Percentiles rank a stretch among this genome's conserved stretches.
Conservation (phyloP, 2,888 invertebrate species). For the Drosophila longiperda region DNA sequence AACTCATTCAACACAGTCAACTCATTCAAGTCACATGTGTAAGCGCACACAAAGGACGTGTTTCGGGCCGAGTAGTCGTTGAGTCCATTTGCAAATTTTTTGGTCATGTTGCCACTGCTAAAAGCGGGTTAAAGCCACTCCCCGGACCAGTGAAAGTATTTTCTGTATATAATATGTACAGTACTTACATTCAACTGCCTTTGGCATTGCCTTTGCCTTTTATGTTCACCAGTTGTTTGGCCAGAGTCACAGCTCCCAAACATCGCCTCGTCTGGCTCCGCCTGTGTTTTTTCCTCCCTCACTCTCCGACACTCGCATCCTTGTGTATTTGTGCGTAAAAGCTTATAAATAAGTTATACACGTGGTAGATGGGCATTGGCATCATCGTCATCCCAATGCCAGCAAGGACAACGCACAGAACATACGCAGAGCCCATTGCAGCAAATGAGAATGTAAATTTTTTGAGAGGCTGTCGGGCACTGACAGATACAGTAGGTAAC, state of each 20-base stretch:
- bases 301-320: constrained; percentile 29
- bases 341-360: constrained; percentile 80
- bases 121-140: constrained; percentile 74
- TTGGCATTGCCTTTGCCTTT: constrained; percentile 50
- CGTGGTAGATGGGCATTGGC: constrained; percentile 51
- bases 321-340: constrained; percentile 76
- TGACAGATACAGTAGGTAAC: neutral
- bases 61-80: constrained; percentile 56
- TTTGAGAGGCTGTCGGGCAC: neutral
- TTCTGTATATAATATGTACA: constrained; percentile 44
- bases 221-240: constrained; percentile 44
- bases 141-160: constrained; percentile 51
- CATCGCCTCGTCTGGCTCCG: constrained; percentile 4
- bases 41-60: constrained; percentile 75
- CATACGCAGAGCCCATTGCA: constrained; percentile 18
- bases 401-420: constrained; percentile 36
- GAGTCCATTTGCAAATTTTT: constrained; percentile 77
- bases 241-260: constrained; percentile 20
- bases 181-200: constrained; percentile 51
- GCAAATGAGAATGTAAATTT: constrained; percentile 5
- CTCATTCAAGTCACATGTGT: constrained; percentile 64
- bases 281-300: constrained; percentile 4
- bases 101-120: constrained; percentile 55
- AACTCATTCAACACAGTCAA: constrained; percentile 41
- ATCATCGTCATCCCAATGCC: constrained; percentile 49